Evolutionary conservation across 2,113 vertebrate genomes (phyloP).

Genomic region (Chaenocephalus aceratus): DNA sequence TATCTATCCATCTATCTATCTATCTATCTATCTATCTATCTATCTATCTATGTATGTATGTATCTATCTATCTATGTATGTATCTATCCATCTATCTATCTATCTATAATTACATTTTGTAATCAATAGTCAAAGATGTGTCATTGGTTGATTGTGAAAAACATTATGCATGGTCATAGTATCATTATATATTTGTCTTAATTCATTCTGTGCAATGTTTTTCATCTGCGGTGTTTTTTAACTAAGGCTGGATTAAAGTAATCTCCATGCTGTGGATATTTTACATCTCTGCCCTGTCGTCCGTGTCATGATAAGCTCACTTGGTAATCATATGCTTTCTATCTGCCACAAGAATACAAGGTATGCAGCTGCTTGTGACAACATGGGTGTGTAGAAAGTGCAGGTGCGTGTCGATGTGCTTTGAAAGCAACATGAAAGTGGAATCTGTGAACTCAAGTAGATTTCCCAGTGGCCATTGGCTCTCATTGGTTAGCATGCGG

Average conservation of each 20-base stretch:
- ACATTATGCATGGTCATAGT: not conserved
- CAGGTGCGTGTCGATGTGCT: slow-evolving; percentile 30
- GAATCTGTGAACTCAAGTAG: slow-evolving; percentile 50
- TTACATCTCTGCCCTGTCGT: slow-evolving; percentile 44
- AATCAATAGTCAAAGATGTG: not conserved
- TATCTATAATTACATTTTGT: not conserved
- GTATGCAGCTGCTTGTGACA: slow-evolving; percentile 36
- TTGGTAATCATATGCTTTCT: slow-evolving; percentile 50
- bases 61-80: no score
- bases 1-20: not conserved
- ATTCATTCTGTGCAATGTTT: slow-evolving; percentile 4
- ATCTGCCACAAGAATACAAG: slow-evolving; percentile 36
- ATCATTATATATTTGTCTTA: slow-evolving; percentile 8
- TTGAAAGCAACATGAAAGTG: slow-evolving; percentile 26
- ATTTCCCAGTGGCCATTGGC: slow-evolving; percentile 36
- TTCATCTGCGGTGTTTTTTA: slow-evolving; percentile 37
- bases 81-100: not conserved
- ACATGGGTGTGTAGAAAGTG: slow-evolving; percentile 41
- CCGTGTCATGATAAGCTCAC: slow-evolving; percentile 40
- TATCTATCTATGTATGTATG: not conserved
- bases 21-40: not conserved
- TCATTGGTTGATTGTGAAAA: not conserved
- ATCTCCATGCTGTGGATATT: slow-evolving; percentile 61
- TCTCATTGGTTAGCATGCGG: slow-evolving; percentile 70
- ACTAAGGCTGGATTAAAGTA: slow-evolving; percentile 63